Evolutionary conservation across 2,888 invertebrate species (phyloP).

Genomic region (Alloscopus bannaensis): DNA sequence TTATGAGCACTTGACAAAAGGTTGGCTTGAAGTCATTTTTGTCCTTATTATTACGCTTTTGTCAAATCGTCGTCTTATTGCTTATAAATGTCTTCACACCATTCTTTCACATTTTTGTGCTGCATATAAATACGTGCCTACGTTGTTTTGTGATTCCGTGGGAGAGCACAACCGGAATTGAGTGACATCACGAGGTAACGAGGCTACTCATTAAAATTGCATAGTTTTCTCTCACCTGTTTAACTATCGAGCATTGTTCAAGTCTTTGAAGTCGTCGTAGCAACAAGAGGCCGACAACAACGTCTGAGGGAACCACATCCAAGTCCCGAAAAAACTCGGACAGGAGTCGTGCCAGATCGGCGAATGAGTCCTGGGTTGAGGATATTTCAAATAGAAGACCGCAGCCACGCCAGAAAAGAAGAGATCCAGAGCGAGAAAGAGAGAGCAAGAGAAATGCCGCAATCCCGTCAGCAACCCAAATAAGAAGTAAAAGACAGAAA

Average conservation of each 20-base stretch:
- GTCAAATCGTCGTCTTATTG: too few species aligned
- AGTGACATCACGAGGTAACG: background rate
- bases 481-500: too few species aligned
- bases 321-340: slow-evolving; percentile 92
- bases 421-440: slow-evolving; percentile 3
- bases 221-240: slow-evolving; percentile 77
- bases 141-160: too few species aligned
- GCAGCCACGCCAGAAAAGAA: slow-evolving; percentile 1
- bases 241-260: slow-evolving; percentile 84
- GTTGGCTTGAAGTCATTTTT: too few species aligned
- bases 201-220: background rate
- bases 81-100: too few species aligned
- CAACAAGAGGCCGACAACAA: slow-evolving; percentile 88
- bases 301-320: slow-evolving; percentile 90
- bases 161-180: too few species aligned
- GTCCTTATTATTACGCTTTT: too few species aligned
- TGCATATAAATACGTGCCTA: too few species aligned
- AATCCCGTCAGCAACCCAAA: slow-evolving; percentile 55
- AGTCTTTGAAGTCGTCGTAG: slow-evolving; percentile 87
- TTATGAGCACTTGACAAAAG: too few species aligned
- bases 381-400: slow-evolving; percentile 23
- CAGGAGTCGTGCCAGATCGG: slow-evolving; percentile 87
- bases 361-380: slow-evolving; percentile 83
- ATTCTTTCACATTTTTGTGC: too few species aligned
- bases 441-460: slow-evolving; percentile 49